A percentile compares a stretch with the other conserved stretches of the same genome.
phyloP scores from a whole-genome alignment of 2,888 invertebrate species.

The Ellobium chinense region DNA sequence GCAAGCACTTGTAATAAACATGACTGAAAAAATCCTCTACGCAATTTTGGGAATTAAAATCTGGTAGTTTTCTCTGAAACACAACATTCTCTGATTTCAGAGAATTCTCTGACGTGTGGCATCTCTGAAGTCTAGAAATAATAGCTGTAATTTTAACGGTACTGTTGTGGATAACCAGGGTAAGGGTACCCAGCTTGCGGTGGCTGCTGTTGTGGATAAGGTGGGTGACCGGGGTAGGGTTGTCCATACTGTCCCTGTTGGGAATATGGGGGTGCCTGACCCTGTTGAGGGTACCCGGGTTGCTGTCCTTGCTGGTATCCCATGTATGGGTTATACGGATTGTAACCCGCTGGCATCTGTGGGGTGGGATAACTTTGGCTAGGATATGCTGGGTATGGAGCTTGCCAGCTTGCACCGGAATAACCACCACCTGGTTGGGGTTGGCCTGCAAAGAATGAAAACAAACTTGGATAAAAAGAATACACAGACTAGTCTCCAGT shows the following conservation, averaged over 20 bases:
- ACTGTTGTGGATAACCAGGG: constrained; percentile 44
- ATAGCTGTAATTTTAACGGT: constrained; percentile 31
- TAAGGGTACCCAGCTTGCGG: constrained; percentile 41
- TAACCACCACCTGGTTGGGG: constrained; percentile 44
- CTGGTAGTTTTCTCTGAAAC: no score
- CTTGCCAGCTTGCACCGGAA: constrained; percentile 49
- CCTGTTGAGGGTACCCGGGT: constrained; percentile 43
- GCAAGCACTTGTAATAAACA: no score
- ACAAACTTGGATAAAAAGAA: no score
- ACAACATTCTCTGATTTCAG: no score
- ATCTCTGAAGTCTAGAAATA: no score
- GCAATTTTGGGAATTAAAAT: no score
- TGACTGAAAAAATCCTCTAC: no score
- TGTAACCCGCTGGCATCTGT: constrained; percentile 65
- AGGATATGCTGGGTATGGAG: constrained; percentile 61
- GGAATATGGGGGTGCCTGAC: constrained; percentile 53
- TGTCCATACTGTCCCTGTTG: constrained; percentile 32
- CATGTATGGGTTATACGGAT: constrained; percentile 70
- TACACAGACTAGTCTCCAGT: no score
- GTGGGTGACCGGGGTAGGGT: constrained; percentile 47
- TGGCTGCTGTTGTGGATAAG: constrained; percentile 43
- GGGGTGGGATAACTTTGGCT: constrained; percentile 54
- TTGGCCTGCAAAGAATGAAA: constrained; percentile 2
- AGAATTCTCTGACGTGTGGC: no score
- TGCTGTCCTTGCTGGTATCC: constrained; percentile 47